A percentile compares a stretch with the other conserved stretches of the same genome.
Evolutionary conservation across 2,797 vertebrate species (phyloP).

Genomic region (Acanthiza pusilla): DNA sequence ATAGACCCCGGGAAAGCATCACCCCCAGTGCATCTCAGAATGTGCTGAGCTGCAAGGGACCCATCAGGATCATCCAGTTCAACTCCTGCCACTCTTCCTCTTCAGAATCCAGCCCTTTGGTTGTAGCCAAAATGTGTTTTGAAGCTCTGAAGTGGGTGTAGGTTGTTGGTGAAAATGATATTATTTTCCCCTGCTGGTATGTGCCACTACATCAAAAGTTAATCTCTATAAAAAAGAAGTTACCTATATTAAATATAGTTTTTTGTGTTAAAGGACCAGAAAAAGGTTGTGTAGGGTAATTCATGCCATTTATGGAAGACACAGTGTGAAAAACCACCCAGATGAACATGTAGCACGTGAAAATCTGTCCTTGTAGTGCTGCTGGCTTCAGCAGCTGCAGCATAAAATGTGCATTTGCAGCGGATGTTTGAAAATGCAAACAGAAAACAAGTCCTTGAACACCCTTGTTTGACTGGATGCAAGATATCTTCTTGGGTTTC

Average conservation of each 20-base stretch:
- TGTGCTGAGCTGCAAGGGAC: background rate
- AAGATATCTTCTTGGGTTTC: background rate
- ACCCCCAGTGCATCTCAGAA: fast-evolving
- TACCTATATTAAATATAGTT: background rate
- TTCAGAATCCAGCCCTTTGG: background rate
- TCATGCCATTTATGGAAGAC: background rate
- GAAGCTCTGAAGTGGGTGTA: background rate
- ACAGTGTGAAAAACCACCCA: background rate
- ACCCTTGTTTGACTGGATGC: fast-evolving
- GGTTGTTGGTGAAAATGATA: background rate
- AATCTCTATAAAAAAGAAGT: background rate
- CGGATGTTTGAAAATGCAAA: background rate
- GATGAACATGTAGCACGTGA: background rate
- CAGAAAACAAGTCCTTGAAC: background rate
- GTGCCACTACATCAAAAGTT: background rate
- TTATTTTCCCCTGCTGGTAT: background rate
- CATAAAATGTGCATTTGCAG: background rate
- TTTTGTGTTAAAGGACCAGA: background rate
- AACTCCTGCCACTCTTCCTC: background rate
- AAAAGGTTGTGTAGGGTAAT: background rate
- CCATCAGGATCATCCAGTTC: background rate
- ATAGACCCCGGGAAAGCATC: fast-evolving
- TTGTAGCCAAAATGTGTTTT: background rate
- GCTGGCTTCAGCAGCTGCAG: background rate
- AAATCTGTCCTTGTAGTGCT: background rate